Evolutionary conservation across 1,140 invertebrate genomes (phyloP), one percentile per base, ranked within the genome.

Genomic region (Heterodera carotae): DNA sequence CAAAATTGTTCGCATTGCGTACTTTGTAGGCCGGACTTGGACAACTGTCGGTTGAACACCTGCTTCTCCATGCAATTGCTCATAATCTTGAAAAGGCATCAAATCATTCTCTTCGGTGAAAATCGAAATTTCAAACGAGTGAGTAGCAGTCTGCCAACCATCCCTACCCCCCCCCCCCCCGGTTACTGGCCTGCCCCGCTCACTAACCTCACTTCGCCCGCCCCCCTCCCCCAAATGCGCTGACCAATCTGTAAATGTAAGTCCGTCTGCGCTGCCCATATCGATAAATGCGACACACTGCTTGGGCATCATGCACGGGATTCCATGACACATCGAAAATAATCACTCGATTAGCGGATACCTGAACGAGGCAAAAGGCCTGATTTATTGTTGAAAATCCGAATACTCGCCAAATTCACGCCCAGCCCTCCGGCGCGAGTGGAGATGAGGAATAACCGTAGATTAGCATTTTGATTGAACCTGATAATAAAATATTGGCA

Each of bases 251-350:
- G 60, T 73, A 60, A 29, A 73, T 73, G 60, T 27, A 69, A 64
- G 56, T 69, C 2, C 56, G 27, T 43, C 73, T 10, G 12, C 43
- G n/a, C 36, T 80, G 79, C 66, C 83, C 80, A 36, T 82, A 84
- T 88, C 95, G 91, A 88, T 98, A 99, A 53, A 99, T 95, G 84
- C 97, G 90, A 88, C 96, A 99, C 1, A 99, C 39, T 67, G 87
- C 87, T 89, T 99, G 96, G 1, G 95, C 97, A 87, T 99, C 96
- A 88, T 98, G 96, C 86, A 96, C 98, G n/a, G 97, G 97, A 31
- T 39, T 36, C 71, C 76, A 99, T 4, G 94, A 97, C 53, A 96
- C 96, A 90, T 99, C 97, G 84, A 98, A 93, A 39, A 99, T 95
- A 31, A 99, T 93, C 0, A 98, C 96, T 68, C 97, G 90, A 90